Evolutionary conservation across 2,888 invertebrate species (phyloP).

Genomic region (Melanostoma scalare): DNA sequence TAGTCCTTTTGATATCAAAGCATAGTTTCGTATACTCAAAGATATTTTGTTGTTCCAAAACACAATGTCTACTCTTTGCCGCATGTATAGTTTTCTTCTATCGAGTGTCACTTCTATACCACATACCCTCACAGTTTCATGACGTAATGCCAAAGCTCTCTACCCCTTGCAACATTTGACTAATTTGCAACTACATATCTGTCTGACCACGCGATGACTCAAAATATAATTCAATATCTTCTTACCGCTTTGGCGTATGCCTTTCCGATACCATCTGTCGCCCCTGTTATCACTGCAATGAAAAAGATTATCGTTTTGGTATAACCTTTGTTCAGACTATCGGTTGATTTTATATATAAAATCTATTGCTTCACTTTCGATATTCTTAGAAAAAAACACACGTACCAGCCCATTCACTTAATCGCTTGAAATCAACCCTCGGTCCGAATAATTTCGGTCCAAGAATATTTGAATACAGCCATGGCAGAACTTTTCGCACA

Average conservation of each 20-base stretch:
- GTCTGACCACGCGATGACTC: too few species aligned
- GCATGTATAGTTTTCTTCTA: too few species aligned
- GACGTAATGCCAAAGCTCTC: too few species aligned
- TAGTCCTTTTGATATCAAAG: too few species aligned
- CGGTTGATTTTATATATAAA: slow-evolving; percentile 12
- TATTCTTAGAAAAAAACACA: slow-evolving; percentile 73
- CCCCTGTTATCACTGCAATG: slow-evolving; percentile 91
- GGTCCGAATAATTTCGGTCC: slow-evolving; percentile 84
- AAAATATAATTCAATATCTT: background rate
- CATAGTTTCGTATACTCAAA: too few species aligned
- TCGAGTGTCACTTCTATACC: too few species aligned
- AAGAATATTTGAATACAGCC: slow-evolving; percentile 82
- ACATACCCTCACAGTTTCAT: too few species aligned
- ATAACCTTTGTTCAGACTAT: slow-evolving; percentile 50
- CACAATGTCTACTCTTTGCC: too few species aligned
- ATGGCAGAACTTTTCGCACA: slow-evolving; percentile 79
- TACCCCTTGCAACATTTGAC: too few species aligned
- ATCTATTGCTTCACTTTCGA: slow-evolving; percentile 13
- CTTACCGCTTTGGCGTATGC: slow-evolving; percentile 89
- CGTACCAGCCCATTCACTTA: slow-evolving; percentile 93
- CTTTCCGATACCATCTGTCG: slow-evolving; percentile 95
- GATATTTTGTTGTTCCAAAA: too few species aligned
- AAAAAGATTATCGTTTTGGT: slow-evolving; percentile 50
- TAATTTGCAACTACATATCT: too few species aligned
- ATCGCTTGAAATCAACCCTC: slow-evolving; percentile 86